Base-by-base conservation (phyloP, 35 echinoderm and acorn worm species). In the Nesometra sesokonis region DNA sequence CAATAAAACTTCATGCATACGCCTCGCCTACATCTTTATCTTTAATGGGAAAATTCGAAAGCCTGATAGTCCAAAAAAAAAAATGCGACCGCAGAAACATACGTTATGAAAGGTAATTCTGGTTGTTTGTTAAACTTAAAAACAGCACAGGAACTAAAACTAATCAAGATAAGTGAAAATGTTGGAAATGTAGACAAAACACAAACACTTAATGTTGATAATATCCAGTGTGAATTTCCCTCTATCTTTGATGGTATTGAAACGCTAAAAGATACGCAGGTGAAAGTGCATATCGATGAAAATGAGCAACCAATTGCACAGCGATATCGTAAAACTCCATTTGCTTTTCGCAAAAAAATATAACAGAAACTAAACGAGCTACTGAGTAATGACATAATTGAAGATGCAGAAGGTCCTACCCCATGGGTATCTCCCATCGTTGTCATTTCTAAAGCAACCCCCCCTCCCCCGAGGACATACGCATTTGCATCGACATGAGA, bases 401-500 rank as follows among this genome's bases (percentile, higher is more conserved):
- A 91, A 52, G 33, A 86, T 80, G 89, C 67, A 29, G 29, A 33
- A 35, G 89, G 86, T 0, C 90, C 90, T 31, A 91, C 90, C 9
- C 86, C 80, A 13, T 89, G 91, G 91, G 86, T 93, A 29, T 89
- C 87, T 39, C 85, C 85, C 5, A 77, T 93, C 3, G 57, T 90
- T 35, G 88, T 40, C 11, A 79, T 93, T 17, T 84, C 88, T 23
- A 93, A 90, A 78, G 78, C 84, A 39, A 86, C 90, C 27, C 77
- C 88, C 36, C 85, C 91, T 33, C n/a, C n/a, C n/a, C n/a, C n/a
- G 35, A 89, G 3, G 82, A 87, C 80, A 80, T 93, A 7, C 89
- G 80, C 0, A 46, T 90, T 19, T 94, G 93, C 78, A 39, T 94
- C 0, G 89, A 95, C 81, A 95, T 95, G 93, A 32, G 86, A 79